A percentile compares a stretch with the other conserved stretches of the same genome.
phyloP scores from a whole-genome alignment of 2,113 vertebrate species.

The Pseudonaja textilis region DNA sequence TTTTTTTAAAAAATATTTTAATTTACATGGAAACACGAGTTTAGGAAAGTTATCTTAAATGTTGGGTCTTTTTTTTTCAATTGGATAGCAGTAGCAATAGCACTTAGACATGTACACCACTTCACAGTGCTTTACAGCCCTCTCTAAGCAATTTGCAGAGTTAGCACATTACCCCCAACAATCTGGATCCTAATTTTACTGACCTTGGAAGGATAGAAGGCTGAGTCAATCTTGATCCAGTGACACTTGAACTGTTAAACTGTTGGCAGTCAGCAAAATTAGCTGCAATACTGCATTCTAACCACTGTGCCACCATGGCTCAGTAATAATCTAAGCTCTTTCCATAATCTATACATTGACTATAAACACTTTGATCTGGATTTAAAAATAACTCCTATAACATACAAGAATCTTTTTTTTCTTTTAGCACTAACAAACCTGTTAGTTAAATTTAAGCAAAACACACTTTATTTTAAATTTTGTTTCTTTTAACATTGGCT shows the following conservation, averaged over 20 bases:
- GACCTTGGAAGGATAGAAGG: neutral
- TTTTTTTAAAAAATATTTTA: neutral
- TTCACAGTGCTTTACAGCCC: neutral
- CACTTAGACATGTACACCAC: neutral
- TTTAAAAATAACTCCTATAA: neutral
- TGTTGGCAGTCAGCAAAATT: neutral
- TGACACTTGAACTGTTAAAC: neutral
- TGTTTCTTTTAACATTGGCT: neutral
- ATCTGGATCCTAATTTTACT: neutral
- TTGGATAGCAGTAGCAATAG: neutral
- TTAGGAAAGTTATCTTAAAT: neutral
- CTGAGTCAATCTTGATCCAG: neutral
- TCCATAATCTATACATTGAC: neutral
- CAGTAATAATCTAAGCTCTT: neutral
- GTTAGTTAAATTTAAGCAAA: neutral
- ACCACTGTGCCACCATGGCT: neutral
- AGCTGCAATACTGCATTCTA: neutral
- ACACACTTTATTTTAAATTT: neutral
- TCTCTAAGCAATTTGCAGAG: neutral
- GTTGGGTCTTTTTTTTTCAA: neutral
- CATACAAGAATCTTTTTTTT: neutral
- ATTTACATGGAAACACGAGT: neutral
- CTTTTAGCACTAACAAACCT: conserved; percentile 6
- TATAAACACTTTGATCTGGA: neutral
- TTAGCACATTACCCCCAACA: neutral